A percentile compares a stretch with the other conserved stretches of the same genome.
Evolutionary conservation across 1,140 invertebrate species (phyloP).

Genomic region (Scaptodrosophila lebanonensis): DNA sequence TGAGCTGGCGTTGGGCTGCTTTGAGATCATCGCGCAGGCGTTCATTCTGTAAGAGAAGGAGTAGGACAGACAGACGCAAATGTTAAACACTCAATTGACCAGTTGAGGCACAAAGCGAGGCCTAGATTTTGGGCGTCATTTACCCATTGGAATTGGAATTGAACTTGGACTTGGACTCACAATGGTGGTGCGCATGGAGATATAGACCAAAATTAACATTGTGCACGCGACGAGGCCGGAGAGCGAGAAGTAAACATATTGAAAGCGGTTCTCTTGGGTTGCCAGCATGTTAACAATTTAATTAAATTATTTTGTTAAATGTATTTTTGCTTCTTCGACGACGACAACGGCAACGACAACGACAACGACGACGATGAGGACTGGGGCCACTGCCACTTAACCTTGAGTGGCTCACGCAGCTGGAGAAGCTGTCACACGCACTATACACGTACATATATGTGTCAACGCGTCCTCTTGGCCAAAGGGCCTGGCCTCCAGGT

Average conservation of each 20-base stretch:
- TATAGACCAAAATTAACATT: slow-evolving; percentile 62
- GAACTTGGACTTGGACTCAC: slow-evolving; percentile 44
- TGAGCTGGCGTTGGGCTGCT: slow-evolving; percentile 41
- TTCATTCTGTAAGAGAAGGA: slow-evolving; percentile 46
- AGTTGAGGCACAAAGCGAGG: neutral
- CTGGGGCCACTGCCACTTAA: slow-evolving; percentile 6
- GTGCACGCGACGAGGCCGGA: slow-evolving; percentile 61
- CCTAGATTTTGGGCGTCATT: no score
- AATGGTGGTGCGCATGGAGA: slow-evolving; percentile 64
- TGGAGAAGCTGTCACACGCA: slow-evolving; percentile 2
- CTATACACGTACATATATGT: neutral
- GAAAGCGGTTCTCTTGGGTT: slow-evolving; percentile 62
- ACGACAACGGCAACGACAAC: slow-evolving; percentile 46
- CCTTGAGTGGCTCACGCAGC: slow-evolving; percentile 35
- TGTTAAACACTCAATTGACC: neutral
- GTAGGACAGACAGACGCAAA: neutral
- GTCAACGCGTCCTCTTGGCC: slow-evolving; percentile 12
- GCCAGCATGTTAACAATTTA: slow-evolving; percentile 46
- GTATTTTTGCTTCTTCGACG: slow-evolving; percentile 37
- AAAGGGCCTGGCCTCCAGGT: slow-evolving; percentile 21
- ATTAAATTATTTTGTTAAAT: neutral
- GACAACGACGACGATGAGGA: slow-evolving; percentile 3
- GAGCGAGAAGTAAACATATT: slow-evolving; percentile 69
- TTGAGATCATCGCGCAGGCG: slow-evolving; percentile 57
- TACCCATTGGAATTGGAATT: no score